A percentile compares a stretch with the other conserved stretches of the same genome.
phyloP scores from a whole-genome alignment of 1,140 invertebrate species.

The Cecropterus lyciades region DNA sequence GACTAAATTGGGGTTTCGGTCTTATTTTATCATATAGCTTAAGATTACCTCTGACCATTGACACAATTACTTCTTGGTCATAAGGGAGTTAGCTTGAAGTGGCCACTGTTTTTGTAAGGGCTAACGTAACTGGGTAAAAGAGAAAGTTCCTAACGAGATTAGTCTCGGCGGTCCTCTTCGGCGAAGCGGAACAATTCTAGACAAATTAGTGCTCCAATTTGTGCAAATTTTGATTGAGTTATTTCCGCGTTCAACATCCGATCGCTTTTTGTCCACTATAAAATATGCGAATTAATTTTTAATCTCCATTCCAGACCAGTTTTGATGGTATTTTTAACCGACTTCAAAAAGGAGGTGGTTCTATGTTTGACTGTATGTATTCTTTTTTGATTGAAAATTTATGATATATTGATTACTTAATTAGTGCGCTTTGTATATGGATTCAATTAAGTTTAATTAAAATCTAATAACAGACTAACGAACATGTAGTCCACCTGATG shows the following conservation, averaged over 20 bases:
- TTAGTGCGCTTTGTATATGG: not conserved
- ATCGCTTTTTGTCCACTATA: too few species aligned
- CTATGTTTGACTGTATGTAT: too few species aligned
- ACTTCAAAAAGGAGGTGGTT: too few species aligned
- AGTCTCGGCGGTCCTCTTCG: too few species aligned
- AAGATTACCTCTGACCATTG: not conserved
- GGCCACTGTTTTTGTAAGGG: conserved; percentile 24
- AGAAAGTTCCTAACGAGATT: too few species aligned
- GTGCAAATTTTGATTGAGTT: conserved; percentile 31
- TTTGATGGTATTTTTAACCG: conserved; percentile 6
- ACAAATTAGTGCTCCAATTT: conserved; percentile 32
- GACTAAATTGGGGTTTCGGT: not conserved
- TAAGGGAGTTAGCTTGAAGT: conserved; percentile 14
- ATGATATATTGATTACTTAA: conserved; percentile 19
- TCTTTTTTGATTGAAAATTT: conserved; percentile 21
- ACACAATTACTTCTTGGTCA: not conserved
- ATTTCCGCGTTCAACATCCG: too few species aligned
- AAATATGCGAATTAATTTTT: conserved; percentile 28
- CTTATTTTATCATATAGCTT: not conserved
- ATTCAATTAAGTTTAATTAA: not conserved
- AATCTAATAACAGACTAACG: too few species aligned
- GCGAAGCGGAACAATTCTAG: too few species aligned
- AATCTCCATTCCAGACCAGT: conserved; percentile 13
- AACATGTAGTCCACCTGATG: too few species aligned
- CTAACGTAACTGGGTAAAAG: too few species aligned